Evolutionary conservation across 2,797 vertebrate genomes (phyloP), one percentile per base, ranked within the genome.

Genomic region (Trichosurus vulpecula): DNA sequence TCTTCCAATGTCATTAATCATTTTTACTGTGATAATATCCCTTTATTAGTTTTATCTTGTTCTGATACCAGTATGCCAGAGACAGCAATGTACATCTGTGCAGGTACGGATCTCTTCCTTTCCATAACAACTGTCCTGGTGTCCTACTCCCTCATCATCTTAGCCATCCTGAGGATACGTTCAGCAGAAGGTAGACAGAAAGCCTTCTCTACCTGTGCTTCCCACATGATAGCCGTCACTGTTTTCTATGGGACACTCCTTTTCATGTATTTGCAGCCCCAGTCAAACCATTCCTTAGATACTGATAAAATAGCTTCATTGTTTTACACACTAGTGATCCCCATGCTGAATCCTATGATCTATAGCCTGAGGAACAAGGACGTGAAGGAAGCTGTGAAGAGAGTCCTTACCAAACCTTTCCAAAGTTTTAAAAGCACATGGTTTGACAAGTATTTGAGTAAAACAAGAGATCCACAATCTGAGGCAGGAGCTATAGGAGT

Each of bases 271-370:
- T 3, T 74, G 5, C 5, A 93, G 55, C 66, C 96, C 2, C 53
- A 12, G 2, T 95, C 95, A n/a, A 93, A 16, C 9, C 94, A 92
- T 52, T n/a, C 30, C n/a, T 95, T 90, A 54, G 92, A 51, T 16
- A 94, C 31, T 54, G 93, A 94, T 53, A 96, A 95, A 93, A 55
- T 95, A 30, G 91, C 93, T 52, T 41, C 95, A 35, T 9, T 94
- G 10, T 95, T 97, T 92, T 97, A 97, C 6, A 57, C 81, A 0
- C 41, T 96, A 52, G 29, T 96, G 6, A 95, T 90, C 10, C 95
- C 95, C 12, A 93, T 96, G 90, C 4, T 94, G 31, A 96, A 96
- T 92, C 94, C 94, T 0, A 13, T 95, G 27, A 92, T 95, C 47
- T 96, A 95, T 56, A 74, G 58, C 53, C 54, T 87, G 53, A 55